phyloP scores from a whole-genome alignment of 2,888 invertebrate genomes.

The Acleris sparsana region DNA sequence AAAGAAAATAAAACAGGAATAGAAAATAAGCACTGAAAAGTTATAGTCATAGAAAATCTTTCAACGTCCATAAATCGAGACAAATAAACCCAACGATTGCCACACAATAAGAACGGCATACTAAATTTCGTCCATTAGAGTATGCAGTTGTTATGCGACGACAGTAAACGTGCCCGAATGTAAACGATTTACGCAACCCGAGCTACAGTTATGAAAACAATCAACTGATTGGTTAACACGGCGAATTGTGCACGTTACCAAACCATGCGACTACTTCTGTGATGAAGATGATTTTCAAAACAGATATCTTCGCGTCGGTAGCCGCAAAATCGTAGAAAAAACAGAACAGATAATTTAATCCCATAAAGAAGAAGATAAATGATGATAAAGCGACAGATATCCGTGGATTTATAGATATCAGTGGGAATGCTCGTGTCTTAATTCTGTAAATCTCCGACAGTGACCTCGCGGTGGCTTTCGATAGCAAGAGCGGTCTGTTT shows the following conservation, averaged over 20 bases:
- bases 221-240: slow-evolving; percentile 56
- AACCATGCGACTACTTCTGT: too few relatives aligned
- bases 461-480: slow-evolving; percentile 79
- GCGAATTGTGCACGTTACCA: slow-evolving; percentile 53
- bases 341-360: slow-evolving; percentile 23
- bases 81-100: slow-evolving; percentile 24
- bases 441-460: slow-evolving; percentile 64
- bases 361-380: slow-evolving; percentile 46
- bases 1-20: background rate
- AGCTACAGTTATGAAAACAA: slow-evolving; percentile 69
- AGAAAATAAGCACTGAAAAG: background rate
- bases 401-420: slow-evolving; percentile 26
- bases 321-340: background rate
- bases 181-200: slow-evolving; percentile 49
- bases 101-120: slow-evolving; percentile 23
- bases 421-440: slow-evolving; percentile 44
- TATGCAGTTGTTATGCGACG: slow-evolving; percentile 39
- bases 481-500: slow-evolving; percentile 76
- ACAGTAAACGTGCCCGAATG: slow-evolving; percentile 48
- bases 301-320: background rate
- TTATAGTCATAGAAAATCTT: slow-evolving; percentile 9
- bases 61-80: background rate
- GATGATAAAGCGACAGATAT: slow-evolving; percentile 43
- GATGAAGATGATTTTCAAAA: background rate
- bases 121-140: slow-evolving; percentile 56